Evolutionary conservation across 2,797 vertebrate genomes (phyloP).

Genomic region (Momotus momota): DNA sequence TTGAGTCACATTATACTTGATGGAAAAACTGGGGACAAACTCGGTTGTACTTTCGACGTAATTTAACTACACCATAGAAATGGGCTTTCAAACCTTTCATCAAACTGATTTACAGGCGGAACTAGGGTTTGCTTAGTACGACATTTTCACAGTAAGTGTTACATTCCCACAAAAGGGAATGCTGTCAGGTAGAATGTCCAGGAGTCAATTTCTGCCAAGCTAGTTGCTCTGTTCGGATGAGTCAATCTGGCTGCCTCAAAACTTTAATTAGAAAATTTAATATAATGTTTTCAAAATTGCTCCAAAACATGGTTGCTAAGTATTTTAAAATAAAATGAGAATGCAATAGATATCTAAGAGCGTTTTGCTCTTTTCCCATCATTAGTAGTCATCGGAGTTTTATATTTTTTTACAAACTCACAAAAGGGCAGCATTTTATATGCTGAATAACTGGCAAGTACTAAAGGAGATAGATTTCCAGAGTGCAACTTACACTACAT

Average conservation of each 20-base stretch:
- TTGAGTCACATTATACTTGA: conserved; percentile 23
- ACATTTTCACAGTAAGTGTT: conserved; percentile 59
- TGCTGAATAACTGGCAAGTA: not conserved
- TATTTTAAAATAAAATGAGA: not conserved
- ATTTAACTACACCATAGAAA: conserved; percentile 63
- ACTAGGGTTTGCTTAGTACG: conserved; percentile 36
- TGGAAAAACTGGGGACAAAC: conserved; percentile 63
- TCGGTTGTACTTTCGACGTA: conserved; percentile 49
- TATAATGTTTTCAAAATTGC: not conserved
- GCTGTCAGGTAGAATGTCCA: conserved; percentile 55
- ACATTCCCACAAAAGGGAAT: conserved; percentile 41
- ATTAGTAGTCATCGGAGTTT: not conserved
- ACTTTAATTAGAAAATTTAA: conserved; percentile 1
- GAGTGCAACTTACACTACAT: not conserved
- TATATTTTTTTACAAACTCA: not conserved
- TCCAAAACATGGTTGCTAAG: not conserved
- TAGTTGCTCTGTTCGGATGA: not conserved
- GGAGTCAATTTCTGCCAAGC: conserved; percentile 28
- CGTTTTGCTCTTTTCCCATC: not conserved
- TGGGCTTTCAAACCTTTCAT: conserved; percentile 59
- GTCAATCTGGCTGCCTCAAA: not conserved
- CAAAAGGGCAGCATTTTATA: not conserved
- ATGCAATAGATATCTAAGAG: not conserved
- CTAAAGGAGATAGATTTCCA: not conserved
- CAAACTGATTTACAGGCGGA: conserved; percentile 52